Percentiles rank a stretch among this genome's conserved stretches.
Conservation (phyloP, 1,140 invertebrate genomes). For the Lordiphosa collinella region DNA sequence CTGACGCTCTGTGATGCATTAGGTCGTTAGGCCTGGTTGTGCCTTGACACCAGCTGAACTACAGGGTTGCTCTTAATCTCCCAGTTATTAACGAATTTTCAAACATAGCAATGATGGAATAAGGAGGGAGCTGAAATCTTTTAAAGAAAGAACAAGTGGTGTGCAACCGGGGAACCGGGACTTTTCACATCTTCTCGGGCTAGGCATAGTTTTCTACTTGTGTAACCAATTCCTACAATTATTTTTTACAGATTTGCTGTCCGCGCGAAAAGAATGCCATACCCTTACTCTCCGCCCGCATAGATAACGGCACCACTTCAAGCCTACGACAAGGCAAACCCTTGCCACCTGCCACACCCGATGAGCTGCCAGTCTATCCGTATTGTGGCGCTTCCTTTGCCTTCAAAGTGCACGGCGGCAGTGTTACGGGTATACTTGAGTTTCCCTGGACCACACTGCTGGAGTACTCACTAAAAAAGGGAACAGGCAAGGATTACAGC, state of each 20-base stretch:
- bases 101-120: too few relatives aligned
- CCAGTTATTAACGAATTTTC: too few relatives aligned
- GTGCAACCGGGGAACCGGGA: too few relatives aligned
- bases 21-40: too few relatives aligned
- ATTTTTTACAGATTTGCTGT: constrained; percentile 36
- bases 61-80: too few relatives aligned
- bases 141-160: too few relatives aligned
- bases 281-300: constrained; percentile 20
- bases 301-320: constrained; percentile 1
- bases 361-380: constrained; percentile 41
- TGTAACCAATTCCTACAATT: too few relatives aligned
- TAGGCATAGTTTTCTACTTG: too few relatives aligned
- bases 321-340: background rate
- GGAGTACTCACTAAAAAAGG: constrained; percentile 23
- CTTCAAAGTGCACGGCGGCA: constrained; percentile 37
- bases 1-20: too few relatives aligned
- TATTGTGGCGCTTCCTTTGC: constrained; percentile 43
- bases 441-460: constrained; percentile 63
- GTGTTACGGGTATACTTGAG: constrained; percentile 29
- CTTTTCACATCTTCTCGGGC: too few relatives aligned
- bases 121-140: too few relatives aligned
- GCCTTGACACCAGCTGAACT: too few relatives aligned
- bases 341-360: background rate
- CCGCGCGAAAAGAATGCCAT: constrained; percentile 33
- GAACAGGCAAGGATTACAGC: constrained; percentile 58